These are phyloP conservation scores for Lutraria lutraria DNA, from an alignment of 2,888 invertebrate genomes.

Conservation along the genomic window DNA sequence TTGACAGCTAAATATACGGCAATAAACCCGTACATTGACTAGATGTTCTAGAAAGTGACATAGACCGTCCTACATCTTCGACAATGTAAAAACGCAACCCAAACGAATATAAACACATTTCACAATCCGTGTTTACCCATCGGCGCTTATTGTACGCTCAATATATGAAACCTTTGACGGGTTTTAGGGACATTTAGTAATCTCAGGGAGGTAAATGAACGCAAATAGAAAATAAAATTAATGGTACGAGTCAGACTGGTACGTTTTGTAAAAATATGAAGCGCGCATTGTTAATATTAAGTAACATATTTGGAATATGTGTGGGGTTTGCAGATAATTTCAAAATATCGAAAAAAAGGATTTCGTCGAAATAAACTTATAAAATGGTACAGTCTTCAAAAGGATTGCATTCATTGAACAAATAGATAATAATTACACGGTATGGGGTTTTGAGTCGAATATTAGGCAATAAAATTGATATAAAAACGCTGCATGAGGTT, in stretches of 20 bases:
- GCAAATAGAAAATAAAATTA: constrained; percentile 27
- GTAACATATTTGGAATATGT: not conserved
- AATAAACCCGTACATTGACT: not conserved
- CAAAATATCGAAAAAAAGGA: not conserved
- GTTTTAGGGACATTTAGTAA: constrained; percentile 6
- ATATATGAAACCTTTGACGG: constrained; percentile 14
- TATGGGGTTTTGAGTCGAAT: not conserved
- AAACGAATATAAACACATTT: constrained; percentile 25
- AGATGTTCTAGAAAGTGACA: constrained; percentile 49
- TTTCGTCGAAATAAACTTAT: not conserved
- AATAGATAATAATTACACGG: not conserved
- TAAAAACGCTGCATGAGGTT: too few relatives aligned
- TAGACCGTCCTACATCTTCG: constrained; percentile 32
- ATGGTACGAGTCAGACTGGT: not conserved
- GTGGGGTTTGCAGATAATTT: not conserved
- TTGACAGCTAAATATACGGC: constrained; percentile 26
- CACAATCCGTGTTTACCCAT: constrained; percentile 32
- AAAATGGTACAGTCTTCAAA: not conserved
- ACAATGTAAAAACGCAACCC: constrained; percentile 11
- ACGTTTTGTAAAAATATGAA: constrained; percentile 1
- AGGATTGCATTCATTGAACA: not conserved
- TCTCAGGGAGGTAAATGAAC: constrained; percentile 1
- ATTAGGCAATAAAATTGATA: too few relatives aligned
- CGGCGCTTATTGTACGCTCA: constrained; percentile 2
- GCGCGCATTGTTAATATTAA: not conserved